phyloP scores from a whole-genome alignment of 37 sponge, comb jelly and placozoan genomes.

The Lycopodina hypogea region DNA sequence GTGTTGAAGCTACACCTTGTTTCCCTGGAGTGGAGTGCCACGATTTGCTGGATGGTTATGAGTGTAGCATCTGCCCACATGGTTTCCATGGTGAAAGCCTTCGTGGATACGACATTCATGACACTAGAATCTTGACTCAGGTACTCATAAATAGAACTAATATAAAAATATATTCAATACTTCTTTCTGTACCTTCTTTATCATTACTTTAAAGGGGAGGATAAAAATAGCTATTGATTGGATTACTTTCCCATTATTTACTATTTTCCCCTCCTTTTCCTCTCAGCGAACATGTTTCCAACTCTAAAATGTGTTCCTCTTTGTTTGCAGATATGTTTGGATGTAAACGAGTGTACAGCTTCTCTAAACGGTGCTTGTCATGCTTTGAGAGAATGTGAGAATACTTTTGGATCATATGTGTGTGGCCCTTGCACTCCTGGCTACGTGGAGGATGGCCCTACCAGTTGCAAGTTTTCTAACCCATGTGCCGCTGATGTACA shows the following conservation, averaged over 20 bases:
- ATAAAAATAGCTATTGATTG: too few species aligned
- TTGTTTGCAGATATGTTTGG: slow-evolving; percentile 57
- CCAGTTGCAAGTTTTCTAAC: slow-evolving; percentile 62
- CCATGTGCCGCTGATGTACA: slow-evolving; percentile 71
- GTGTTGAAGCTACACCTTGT: slow-evolving; percentile 60
- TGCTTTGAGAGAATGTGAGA: slow-evolving; percentile 55
- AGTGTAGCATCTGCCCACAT: slow-evolving; percentile 80
- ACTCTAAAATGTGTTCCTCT: not conserved
- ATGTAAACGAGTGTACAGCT: slow-evolving; percentile 78
- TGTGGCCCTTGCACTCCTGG: slow-evolving; percentile 81
- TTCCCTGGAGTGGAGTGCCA: slow-evolving; percentile 55
- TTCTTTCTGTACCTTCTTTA: too few species aligned
- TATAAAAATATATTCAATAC: not conserved
- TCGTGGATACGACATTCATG: slow-evolving; percentile 44
- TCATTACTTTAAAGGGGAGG: not conserved
- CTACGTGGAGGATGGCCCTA: slow-evolving; percentile 57
- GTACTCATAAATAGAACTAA: slow-evolving; percentile 4
- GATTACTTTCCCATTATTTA: not conserved
- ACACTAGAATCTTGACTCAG: slow-evolving; percentile 50
- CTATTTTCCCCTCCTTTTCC: not conserved
- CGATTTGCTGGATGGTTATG: slow-evolving; percentile 56
- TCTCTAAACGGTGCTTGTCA: slow-evolving; percentile 54
- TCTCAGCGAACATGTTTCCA: not conserved
- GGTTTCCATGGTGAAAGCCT: slow-evolving; percentile 68
- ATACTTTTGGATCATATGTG: slow-evolving; percentile 53